Base-by-base conservation (phyloP, 2,797 vertebrate species). In the Macropus fuliginosus region DNA sequence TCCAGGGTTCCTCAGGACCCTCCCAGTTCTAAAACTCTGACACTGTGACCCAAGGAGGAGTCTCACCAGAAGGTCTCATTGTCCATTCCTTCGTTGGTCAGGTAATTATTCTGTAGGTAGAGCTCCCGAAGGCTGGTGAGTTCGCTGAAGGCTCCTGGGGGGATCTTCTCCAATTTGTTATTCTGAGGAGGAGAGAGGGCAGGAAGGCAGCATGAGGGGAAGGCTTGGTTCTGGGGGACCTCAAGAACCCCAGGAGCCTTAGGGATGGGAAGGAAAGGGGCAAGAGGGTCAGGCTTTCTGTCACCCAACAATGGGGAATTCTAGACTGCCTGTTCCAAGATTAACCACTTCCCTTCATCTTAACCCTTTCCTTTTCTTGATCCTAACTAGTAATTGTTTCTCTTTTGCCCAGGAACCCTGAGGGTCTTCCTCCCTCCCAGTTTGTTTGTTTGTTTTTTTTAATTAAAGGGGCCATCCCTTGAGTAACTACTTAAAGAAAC, bases 151-250 rank as follows among this genome's bases (percentile, higher is more conserved):
- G 99, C 99, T 50, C 99, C 99, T 5, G 97, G 97, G 11, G 99
- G 99, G 96, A 99, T 99, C 98, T 99, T 99, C 98, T 99, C 99
- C 97, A 99, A 98, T 95, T 99, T 99, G 98, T 99, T 99, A 98
- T 99, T 99, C 99, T 99, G 98, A 27, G 0, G 56, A 50, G 10
- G 28, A 29, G 89, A n/a, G 40, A 0, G 1, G 40, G 4, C 5
- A 55, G 57, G 55, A 66, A 40, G 54, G 50, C 21, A 31, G 13
- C 0, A 0, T 91, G 81, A 94, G 74, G 56, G 40, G 52, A 2
- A 21, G 34, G 54, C 2, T 13, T 34, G 59, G 59, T 13, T 2
- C 18, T 54, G 28, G 34, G 87, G 54, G n/a, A 52, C n/a, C 66
- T 21, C 0, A 50, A 92, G 91, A 91, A 57, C 56, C 56, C 57